Conservation (phyloP, 2,888 invertebrate genomes). For the Nymphalis urticae region DNA sequence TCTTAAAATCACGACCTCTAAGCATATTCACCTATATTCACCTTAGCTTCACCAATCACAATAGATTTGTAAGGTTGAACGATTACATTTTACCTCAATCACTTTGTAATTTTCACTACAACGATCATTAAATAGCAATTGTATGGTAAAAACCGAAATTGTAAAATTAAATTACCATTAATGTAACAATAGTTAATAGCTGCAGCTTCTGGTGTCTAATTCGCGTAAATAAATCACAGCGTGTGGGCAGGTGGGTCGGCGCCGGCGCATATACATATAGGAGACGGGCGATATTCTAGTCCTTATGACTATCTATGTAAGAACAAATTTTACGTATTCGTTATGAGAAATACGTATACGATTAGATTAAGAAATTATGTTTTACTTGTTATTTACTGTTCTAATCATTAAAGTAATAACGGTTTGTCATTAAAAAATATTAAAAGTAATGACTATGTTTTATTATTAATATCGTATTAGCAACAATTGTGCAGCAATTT, state of each 20-base stretch:
- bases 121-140: constrained; percentile 2
- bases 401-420: neutral
- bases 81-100: neutral
- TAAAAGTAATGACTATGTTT: too few relatives aligned
- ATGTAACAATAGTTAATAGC: constrained; percentile 31
- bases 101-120: neutral
- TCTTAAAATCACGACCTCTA: too few relatives aligned
- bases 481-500: too few relatives aligned
- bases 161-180: constrained; percentile 26
- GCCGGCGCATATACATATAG: constrained; percentile 55
- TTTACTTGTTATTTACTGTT: neutral
- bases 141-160: constrained; percentile 8
- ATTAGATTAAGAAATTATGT: constrained; percentile 6
- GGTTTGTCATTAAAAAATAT: too few relatives aligned
- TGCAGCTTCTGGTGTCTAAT: constrained; percentile 38
- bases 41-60: neutral
- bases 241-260: constrained; percentile 68
- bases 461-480: too few relatives aligned
- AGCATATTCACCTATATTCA: too few relatives aligned
- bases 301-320: constrained; percentile 6
- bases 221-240: constrained; percentile 57
- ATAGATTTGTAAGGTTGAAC: neutral
- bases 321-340: constrained; percentile 4
- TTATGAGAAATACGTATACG: neutral
- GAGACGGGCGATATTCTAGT: neutral